These are phyloP conservation scores for Mesoclemmys tuberculata DNA, from an alignment of 2,113 vertebrate species.

Conservation along the genomic window DNA sequence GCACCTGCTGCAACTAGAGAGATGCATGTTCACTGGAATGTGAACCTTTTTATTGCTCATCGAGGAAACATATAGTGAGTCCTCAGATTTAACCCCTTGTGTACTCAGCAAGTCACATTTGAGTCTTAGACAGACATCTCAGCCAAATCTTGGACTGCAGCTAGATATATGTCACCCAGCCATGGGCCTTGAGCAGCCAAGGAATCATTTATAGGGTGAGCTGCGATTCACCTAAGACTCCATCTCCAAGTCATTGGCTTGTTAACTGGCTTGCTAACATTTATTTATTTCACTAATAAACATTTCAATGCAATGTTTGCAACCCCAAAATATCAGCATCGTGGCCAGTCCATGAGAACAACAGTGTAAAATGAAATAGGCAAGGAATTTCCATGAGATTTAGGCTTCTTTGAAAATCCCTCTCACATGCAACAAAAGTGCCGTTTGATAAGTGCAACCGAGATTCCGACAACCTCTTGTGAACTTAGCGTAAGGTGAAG, in stretches of 20 bases:
- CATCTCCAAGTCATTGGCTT: neutral
- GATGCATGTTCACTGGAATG: neutral
- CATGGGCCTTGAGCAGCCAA: neutral
- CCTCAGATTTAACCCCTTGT: neutral
- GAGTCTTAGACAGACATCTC: neutral
- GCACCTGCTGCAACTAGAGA: neutral
- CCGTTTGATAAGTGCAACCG: neutral
- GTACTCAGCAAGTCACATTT: neutral
- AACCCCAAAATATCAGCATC: neutral
- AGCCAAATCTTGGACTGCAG: neutral
- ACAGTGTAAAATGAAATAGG: neutral
- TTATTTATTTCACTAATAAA: constrained; percentile 41
- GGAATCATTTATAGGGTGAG: constrained; percentile 44
- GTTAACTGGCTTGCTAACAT: neutral
- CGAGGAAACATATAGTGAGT: neutral
- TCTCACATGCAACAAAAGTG: neutral
- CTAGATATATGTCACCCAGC: neutral
- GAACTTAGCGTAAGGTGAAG: neutral
- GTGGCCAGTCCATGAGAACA: neutral
- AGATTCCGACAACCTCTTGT: neutral
- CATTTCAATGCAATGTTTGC: neutral
- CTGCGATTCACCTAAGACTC: constrained; percentile 38
- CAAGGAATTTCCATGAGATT: neutral
- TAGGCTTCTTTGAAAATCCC: neutral
- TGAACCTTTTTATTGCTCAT: neutral